Evolutionary conservation across 2,797 vertebrate genomes (phyloP), one percentile per base, ranked within the genome.

Genomic region (Sebastes nivosus): DNA sequence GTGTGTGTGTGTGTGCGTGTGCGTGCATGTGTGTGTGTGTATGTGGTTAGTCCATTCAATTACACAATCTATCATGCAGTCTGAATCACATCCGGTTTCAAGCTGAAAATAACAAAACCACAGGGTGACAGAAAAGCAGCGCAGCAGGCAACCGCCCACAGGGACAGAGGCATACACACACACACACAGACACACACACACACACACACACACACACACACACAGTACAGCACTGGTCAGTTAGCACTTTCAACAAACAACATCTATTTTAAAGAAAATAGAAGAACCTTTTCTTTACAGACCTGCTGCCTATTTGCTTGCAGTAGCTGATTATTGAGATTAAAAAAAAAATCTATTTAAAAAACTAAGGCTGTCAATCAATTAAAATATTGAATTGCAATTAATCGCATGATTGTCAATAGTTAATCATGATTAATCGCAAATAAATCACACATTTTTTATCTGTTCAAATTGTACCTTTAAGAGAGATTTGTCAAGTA

Each of bases 21-120:
- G 16, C 88, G 90, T 77, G 87, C 38, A 29, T 25, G 57, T 30
- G 16, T 69, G 25, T 5, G 27, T 5, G 75, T 86, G 61, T 70
- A 14, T 88, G 91, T 79, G 88, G 91, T 90, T 82, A 79, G 89
- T 91, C 88, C 85, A 89, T 92, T 91, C 83, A 94, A 95, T 95
- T 94, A 94, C 93, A 94, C 92, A 95, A 95, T 91, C 92, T 87
- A 87, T 69, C 84, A 85, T 88, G 90, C 84, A 93, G 95, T 95
- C 94, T 96, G 95, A 96, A 95, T 96, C 95, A 96, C 91, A 95
- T 96, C 95, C 95, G 95, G 94, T 92, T 91, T 94, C 75, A 61
- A 85, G 93, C 90, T 93, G 89, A 96, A 96, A 96, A 96, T 96
- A 96, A 94, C 93, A 88, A 94, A 95, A 95, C 95, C 94, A 89